Percentiles rank a stretch among this genome's conserved stretches.
These are phyloP conservation scores for Oryzias melastigma DNA, from an alignment of 2,113 vertebrate genomes.

Conservation along the genomic window DNA sequence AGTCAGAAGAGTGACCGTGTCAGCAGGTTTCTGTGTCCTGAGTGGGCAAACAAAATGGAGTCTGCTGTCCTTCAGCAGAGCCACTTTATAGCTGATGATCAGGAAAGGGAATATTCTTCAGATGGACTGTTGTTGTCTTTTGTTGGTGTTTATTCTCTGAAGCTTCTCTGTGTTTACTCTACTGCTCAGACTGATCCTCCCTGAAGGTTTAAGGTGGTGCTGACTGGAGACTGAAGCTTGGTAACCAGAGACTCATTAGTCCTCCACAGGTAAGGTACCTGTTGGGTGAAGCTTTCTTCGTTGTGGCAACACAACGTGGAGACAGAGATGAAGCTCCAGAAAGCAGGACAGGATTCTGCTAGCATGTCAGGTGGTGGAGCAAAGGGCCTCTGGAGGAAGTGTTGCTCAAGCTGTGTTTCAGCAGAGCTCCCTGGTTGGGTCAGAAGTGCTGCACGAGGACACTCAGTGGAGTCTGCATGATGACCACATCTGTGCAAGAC, in stretches of 20 bases:
- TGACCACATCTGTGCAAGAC: constrained; percentile 30
- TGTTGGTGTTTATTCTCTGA: constrained; percentile 40
- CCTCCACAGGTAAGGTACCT: too few species aligned
- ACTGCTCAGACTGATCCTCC: constrained; percentile 53
- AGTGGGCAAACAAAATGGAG: constrained; percentile 24
- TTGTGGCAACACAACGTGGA: constrained; percentile 55
- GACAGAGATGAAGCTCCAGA: constrained; percentile 17
- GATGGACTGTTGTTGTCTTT: constrained; percentile 9
- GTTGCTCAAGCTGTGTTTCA: constrained; percentile 18
- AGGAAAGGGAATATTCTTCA: constrained; percentile 16
- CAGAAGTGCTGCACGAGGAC: constrained; percentile 11
- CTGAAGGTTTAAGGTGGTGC: constrained; percentile 47
- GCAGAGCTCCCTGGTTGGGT: not conserved
- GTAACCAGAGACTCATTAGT: constrained; percentile 70
- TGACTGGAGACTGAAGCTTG: constrained; percentile 44
- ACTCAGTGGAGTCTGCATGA: constrained; percentile 40
- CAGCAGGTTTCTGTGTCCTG: constrained; percentile 10
- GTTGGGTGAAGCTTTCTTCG: constrained; percentile 48
- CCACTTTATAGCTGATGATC: constrained; percentile 8
- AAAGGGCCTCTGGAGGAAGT: not conserved
- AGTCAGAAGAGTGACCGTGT: constrained; percentile 22
- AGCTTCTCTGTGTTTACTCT: constrained; percentile 46
- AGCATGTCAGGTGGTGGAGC: not conserved
- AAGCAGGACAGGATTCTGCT: not conserved
- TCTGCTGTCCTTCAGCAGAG: constrained; percentile 26